Base-by-base conservation (phyloP, 2,888 invertebrate genomes). In the Osmoderma eremita region DNA sequence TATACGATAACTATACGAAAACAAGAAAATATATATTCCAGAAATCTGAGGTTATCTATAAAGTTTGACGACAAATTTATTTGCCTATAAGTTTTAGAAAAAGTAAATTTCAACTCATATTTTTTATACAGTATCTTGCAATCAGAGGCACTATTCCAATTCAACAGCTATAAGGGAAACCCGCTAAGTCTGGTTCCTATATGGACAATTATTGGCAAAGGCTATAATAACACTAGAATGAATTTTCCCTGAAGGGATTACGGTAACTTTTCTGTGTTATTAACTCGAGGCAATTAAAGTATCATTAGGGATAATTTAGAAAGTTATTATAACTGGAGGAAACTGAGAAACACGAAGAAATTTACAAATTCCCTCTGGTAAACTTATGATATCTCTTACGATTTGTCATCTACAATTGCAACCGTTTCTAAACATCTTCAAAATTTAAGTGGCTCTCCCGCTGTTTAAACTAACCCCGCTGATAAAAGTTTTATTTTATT, bases 401-500 rank as follows among this genome's bases (percentile, higher is more conserved):
- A 61, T 61, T 30, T 61, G 45, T 61, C 45, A 58, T 42, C 42
- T 22, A 20, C 22, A 45, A n/a, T 58, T 42, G 20, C 22, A 42
- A 45, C 30, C 30, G 17, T 15, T 15, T 45, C 45, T 36, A 61
- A 61, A 61, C 45, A 61, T 61, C 58, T 61, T 45, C 30, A 13
- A 45, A 61, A 45, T 61, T 24, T 61, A 61, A 45, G 30, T 61
- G 8, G 24, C 45, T 45, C 30, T 1, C 45, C 45, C 30, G 45
- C 45, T 45, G 45, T 48, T 61, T 61, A 61, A 61, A 42, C 48
- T 30, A 56, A 48, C 45, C 24, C 24, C 17, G 15, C 18, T 45
- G 36, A 61, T 61, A 61, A 61, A 61, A 61, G 36, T 61, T 61
- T 61, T 61, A 61, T 61, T 45, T 61, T 61, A 61, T 61, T 61